phyloP scores from a whole-genome alignment of 2,797 vertebrate species.

The Cossypha dichroa region DNA sequence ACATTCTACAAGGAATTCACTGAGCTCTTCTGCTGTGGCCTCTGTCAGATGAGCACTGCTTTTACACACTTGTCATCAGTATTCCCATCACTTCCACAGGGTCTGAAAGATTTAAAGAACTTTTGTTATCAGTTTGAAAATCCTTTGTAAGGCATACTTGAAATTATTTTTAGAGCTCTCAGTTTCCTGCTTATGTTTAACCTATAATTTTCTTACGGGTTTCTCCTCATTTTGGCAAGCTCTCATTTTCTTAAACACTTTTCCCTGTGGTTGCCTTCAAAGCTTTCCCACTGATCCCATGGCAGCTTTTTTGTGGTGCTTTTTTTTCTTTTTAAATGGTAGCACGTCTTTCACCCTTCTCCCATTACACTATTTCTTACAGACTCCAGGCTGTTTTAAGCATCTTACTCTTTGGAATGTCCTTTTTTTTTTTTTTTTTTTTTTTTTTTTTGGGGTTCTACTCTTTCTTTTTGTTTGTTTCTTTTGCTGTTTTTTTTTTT shows the following conservation, averaged over 20 bases:
- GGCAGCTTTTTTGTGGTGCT: neutral
- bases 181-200: neutral
- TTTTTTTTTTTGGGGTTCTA: neutral
- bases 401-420: neutral
- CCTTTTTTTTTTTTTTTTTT: neutral
- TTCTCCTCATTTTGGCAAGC: neutral
- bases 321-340: neutral
- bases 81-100: neutral
- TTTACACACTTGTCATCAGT: neutral
- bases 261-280: neutral
- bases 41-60: neutral
- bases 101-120: neutral
- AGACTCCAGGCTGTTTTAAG: neutral
- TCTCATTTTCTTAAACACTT: neutral
- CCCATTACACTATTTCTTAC: neutral
- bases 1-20: neutral
- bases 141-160: neutral
- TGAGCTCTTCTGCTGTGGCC: neutral
- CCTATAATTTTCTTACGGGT: neutral
- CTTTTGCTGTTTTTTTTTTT: neutral
- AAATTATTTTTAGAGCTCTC: conserved; percentile 21
- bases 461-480: neutral
- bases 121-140: neutral
- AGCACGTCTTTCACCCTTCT: neutral
- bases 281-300: neutral